Evolutionary conservation across 2,113 vertebrate genomes (phyloP).

Genomic region (Budorcas taxicolor): DNA sequence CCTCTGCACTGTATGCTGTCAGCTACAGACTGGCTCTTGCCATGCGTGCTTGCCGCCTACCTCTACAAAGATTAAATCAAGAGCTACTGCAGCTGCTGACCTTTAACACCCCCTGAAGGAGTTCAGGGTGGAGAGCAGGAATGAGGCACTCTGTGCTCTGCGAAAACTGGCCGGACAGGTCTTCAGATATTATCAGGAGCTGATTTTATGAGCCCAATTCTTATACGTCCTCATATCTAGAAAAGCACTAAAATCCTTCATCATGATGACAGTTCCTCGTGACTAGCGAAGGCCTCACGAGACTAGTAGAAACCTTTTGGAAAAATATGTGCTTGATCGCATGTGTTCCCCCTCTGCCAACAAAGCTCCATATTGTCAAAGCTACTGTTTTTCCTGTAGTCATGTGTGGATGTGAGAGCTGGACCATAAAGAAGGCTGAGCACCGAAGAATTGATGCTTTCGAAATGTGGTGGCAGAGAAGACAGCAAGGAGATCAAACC

Average conservation of each 20-base stretch:
- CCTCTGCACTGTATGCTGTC: not conserved
- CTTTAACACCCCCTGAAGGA: not conserved
- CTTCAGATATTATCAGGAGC: not conserved
- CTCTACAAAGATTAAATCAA: not conserved
- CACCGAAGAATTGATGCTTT: not conserved
- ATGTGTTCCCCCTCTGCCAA: not conserved
- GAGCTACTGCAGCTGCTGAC: not conserved
- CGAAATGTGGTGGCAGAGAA: not conserved
- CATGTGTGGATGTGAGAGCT: not conserved
- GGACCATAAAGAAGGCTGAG: not conserved
- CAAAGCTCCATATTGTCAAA: not conserved
- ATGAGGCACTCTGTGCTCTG: not conserved
- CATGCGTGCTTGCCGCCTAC: rapidly evolving
- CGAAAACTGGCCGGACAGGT: rapidly evolving
- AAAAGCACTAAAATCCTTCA: not conserved
- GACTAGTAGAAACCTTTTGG: not conserved
- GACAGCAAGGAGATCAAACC: not conserved
- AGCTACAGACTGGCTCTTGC: not conserved
- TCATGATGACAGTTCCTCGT: not conserved
- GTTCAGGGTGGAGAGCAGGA: not conserved
- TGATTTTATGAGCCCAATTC: not conserved
- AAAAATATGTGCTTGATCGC: not conserved
- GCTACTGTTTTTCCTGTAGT: not conserved
- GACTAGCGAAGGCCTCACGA: not conserved
- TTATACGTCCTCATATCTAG: not conserved